A percentile compares a stretch with the other conserved stretches of the same genome.
phyloP scores from a whole-genome alignment of 2,113 vertebrate genomes.

The Alethe diademata region DNA sequence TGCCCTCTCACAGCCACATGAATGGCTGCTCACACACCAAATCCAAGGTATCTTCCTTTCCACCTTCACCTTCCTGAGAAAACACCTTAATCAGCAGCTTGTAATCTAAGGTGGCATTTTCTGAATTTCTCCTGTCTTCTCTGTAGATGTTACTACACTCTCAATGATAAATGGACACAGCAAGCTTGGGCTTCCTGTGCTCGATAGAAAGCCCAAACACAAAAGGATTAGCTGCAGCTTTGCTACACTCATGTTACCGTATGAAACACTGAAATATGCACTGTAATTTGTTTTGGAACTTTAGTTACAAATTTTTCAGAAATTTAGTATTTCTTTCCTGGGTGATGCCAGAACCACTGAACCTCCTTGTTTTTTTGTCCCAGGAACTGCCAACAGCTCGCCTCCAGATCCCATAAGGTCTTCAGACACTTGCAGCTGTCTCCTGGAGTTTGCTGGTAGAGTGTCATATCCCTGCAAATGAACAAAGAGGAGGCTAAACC shows the following conservation, averaged over 20 bases:
- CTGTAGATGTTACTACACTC: background rate
- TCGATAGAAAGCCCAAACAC: background rate
- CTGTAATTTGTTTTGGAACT: background rate
- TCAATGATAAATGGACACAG: background rate
- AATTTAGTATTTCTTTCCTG: background rate
- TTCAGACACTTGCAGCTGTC: background rate
- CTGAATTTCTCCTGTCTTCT: background rate
- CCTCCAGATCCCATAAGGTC: background rate
- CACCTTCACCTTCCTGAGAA: background rate
- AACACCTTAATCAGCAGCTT: background rate
- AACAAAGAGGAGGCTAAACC: background rate
- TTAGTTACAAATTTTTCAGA: no score
- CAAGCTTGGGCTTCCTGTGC: background rate
- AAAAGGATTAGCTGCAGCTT: background rate
- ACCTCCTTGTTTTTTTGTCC: background rate
- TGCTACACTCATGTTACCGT: background rate
- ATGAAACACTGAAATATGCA: background rate
- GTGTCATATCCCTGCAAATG: background rate
- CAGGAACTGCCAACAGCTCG: background rate
- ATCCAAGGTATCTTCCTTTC: background rate
- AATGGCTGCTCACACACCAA: background rate
- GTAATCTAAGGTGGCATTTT: background rate
- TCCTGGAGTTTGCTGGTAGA: background rate
- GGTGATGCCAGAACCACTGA: background rate
- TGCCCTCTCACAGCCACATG: accelerated